Conservation (phyloP, 2,888 invertebrate genomes). For the Drosophila falleni region DNA sequence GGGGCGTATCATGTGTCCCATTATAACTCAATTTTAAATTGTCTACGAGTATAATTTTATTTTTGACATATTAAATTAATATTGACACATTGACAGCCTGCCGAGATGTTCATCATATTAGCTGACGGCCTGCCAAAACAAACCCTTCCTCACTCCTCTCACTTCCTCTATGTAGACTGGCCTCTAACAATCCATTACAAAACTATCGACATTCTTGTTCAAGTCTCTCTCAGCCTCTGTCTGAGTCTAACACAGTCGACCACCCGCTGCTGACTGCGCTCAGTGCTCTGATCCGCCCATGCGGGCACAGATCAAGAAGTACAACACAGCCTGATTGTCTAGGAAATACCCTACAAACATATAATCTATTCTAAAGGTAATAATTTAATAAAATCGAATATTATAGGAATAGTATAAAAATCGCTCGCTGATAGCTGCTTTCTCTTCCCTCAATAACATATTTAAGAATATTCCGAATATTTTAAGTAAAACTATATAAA, state of each 20-base stretch:
- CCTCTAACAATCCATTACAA: slow-evolving; percentile 37
- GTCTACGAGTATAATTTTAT: slow-evolving; percentile 60
- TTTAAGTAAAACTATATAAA: no score
- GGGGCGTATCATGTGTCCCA: slow-evolving; percentile 41
- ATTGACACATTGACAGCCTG: slow-evolving; percentile 79
- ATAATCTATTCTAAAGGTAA: no score
- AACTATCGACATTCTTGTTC: slow-evolving; percentile 48
- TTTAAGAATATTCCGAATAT: no score
- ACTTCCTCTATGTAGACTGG: background rate
- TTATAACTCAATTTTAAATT: slow-evolving; percentile 75
- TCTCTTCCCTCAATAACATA: no score
- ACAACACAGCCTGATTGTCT: background rate
- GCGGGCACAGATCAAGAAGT: slow-evolving; percentile 53
- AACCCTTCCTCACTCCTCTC: slow-evolving; percentile 10
- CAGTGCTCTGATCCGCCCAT: slow-evolving; percentile 37
- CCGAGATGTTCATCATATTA: slow-evolving; percentile 48
- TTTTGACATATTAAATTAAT: slow-evolving; percentile 80
- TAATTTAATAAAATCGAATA: no score
- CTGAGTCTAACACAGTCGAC: slow-evolving; percentile 28
- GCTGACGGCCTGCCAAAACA: slow-evolving; percentile 64
- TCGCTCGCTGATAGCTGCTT: background rate
- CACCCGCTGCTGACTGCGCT: slow-evolving; percentile 64
- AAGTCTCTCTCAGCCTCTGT: slow-evolving; percentile 28
- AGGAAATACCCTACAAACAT: slow-evolving; percentile 14
- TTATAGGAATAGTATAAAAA: background rate